Evolutionary conservation across 2,113 vertebrate genomes (phyloP), one percentile per base, ranked within the genome.

Genomic region (Phrynosoma platyrhinos): DNA sequence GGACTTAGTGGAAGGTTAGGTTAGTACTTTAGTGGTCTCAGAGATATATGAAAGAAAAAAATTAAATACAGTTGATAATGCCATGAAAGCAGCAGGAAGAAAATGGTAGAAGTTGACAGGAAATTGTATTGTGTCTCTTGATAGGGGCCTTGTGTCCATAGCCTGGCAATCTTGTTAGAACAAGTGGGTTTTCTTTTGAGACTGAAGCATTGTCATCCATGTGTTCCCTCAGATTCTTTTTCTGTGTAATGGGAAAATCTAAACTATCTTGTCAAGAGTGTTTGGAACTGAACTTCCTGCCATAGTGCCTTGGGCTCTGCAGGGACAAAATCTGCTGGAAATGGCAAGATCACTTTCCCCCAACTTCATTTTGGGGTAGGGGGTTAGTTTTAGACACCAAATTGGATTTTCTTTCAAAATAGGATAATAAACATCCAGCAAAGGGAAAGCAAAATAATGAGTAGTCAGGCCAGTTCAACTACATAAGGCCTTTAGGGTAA

Each of bases 1-100:
- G 94, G 95, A 94, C 72, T 92, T 90, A 25, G 82, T n/a, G 52
- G 68, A 42, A 40, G 16, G 3, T 69, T 87, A 83, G 5, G 21
- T 92, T 53, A 21, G 90, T 79, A 83, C 85, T 64, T 58, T 69
- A 68, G 25, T 8, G 21, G 23, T 10, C 53, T 87, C 53, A 13
- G 1, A 81, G 90, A 52, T 47, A 8, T 30, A 32, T 74, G 23
- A 0, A 58, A 1, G 0, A 23, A 64, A 85, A 64, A 42, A 55
- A 36, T 55, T 76, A 23, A 71, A 58, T 0, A 0, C 79, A 21
- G 62, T 71, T 40, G 55, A 1, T 27, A 20, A 1, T 40, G 47
- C 55, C 64, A 21, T 36, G 25, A 47, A 58, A 32, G 18, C 6
- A 23, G 14, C 55, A 4, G 53, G 1, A 36, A 79, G 25, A 64